Base-by-base conservation (phyloP, 2,888 invertebrate genomes). In the Argynnis bischoffii region DNA sequence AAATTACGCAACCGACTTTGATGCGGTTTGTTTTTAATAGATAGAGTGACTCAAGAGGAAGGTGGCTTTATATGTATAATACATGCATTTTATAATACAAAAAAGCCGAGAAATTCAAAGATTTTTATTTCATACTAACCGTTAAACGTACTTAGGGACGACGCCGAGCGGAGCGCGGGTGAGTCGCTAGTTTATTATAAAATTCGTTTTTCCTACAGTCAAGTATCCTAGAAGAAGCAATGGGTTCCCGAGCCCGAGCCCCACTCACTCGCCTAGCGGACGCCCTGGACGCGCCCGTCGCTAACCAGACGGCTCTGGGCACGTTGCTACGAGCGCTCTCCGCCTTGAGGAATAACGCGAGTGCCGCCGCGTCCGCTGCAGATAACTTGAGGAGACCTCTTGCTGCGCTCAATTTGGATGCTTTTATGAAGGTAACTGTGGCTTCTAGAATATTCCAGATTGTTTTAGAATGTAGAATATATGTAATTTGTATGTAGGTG, bases 261-360 rank as follows among this genome's bases (percentile, higher is more conserved):
- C 95, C 96, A 61, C 84, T 97, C 69, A 95, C 94, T 0, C 94
- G 96, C 26, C 88, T 97, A 72, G 94, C 95, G 48, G 97, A 97
- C 80, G 95, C 95, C 31, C 94, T 97, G 77, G 96, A 97, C 86
- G 95, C 94, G 70, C 96, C 96, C 2, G 95, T 96, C 13, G 94
- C 95, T 73, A 97, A 97, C 87, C 95, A 95, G 83, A 96, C 97
- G 0, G 95, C 96, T 55, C 91, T 96, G 54, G 95, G 95, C 47
- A 94, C 95, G 78, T 90, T 97, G 70, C 93, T 97, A 75, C 93
- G 94, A 1, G 95, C 96, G 68, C 89, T 97, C 63, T 94, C 95
- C 46, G 94, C 94, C 73, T 94, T 97, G 76, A 93, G 95, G 72
- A 95, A 95, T 77, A 97, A 97, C 84, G 96, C 96, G 51, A 95